Evolutionary conservation across 2,113 vertebrate genomes (phyloP), one percentile per base, ranked within the genome.

Genomic region (Silurus glanis): DNA sequence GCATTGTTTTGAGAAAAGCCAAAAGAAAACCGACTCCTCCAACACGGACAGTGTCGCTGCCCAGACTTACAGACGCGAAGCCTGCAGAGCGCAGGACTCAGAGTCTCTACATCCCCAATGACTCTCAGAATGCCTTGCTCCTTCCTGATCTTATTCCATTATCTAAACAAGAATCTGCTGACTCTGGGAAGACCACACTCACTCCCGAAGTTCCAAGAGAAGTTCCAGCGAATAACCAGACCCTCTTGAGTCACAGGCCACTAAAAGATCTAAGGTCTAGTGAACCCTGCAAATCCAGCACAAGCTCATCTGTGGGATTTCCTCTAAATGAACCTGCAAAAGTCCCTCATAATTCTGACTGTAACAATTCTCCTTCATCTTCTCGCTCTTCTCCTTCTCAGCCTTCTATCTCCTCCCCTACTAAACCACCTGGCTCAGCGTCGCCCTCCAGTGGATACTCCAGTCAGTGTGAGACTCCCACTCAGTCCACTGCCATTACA

Each of bases 11-110:
- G 84, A 96, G 88, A 92, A 98, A 98, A 91, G 95, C 91, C n/a
- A 96, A 95, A 92, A 97, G 94, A 90, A 95, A 97, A 84, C 97
- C 97, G 0, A 93, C 91, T 0, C 97, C 97, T 0, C 97, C 98
- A 1, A 92, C 84, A 0, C 95, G 96, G 17, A 94, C 95, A 0
- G 94, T 95, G 4, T 98, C 97, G 0, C 93, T 98, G 23, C 94
- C 95, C 83, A 96, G 96, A 91, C 91, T 64, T 90, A 81, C 3
- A 17, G 12, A 58, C 3, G 84, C 61, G 0, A 67, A 74, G 0
- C 80, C 91, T 67, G 94, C 91, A 82, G 96, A 96, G 0, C 93
- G 95, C 88, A 92, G 96, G 51, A 95, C 95, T 71, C 94, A 95
- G 87, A 96, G 96, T 84, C 93, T 96, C 19, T 95, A 94, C 89